Base-by-base conservation (phyloP, 2,113 vertebrate species). In the Menura novaehollandiae region DNA sequence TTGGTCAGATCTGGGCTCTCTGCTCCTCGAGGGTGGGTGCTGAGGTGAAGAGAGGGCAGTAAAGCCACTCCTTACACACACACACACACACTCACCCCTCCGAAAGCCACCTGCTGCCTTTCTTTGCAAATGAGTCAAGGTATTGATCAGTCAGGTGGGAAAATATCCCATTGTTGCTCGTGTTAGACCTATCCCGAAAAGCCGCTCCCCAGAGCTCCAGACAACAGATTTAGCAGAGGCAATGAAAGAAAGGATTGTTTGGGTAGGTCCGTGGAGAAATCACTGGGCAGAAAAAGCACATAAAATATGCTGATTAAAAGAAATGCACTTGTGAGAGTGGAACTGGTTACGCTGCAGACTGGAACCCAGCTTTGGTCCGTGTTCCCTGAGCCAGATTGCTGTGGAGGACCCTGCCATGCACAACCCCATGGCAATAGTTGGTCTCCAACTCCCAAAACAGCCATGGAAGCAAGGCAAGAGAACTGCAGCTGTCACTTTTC, bases 381-480 rank as follows among this genome's bases (percentile, higher is more conserved):
- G 39, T 10, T 43, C 18, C 55, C 13, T 1, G 4, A 9, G 35
- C 2, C 4, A 47, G 41, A 47, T 0, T 2, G 10, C 37, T 24
- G 51, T 13, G 49, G 27, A 47, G 33, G 43, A 62, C 35, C 23
- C 41, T n/a, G 9, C 52, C 30, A 5, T 17, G 53, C 41, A 60
- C 20, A 3, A 1, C 12, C 10, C 24, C 30, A 2, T 2, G 30
- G 20, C 21, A n/a, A 6, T 5, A 19, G 21, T 15, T 33, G n/a
- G 9, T 22, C 9, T 30, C 28, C 33, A 75, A 2, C 24, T 24
- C 33, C 46, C 41, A 32, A 56, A 56, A 9, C 1, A 49, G 9
- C 58, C 7, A 0, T 1, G 46, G 49, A 28, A 51, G 22, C 22
- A 22, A 15, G 53, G 18, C 24, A 30, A 7, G 33, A 41, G 39